Conservation (phyloP, 2,113 vertebrate genomes). For the Australoheros scitulus region DNA sequence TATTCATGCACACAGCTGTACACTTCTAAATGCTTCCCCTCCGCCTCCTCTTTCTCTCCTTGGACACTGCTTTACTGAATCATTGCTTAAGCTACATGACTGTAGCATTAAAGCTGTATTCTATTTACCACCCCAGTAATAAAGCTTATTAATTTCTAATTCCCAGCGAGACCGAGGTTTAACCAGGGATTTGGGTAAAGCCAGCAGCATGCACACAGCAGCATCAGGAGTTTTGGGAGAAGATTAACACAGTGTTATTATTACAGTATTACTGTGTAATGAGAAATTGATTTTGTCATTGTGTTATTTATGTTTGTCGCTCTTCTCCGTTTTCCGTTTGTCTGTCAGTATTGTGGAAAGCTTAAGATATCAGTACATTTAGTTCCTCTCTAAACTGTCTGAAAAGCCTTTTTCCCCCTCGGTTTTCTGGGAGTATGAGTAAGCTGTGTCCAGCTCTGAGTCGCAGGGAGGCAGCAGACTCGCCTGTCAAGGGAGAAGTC, state of each 20-base stretch:
- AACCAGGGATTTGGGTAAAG: constrained; percentile 49
- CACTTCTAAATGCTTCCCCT: background rate
- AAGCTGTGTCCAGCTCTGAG: background rate
- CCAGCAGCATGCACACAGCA: constrained; percentile 2
- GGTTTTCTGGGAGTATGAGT: background rate
- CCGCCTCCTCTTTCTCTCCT: background rate
- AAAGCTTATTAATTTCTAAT: constrained; percentile 44
- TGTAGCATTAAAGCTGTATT: constrained; percentile 24
- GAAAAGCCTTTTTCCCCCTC: background rate
- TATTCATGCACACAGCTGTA: background rate
- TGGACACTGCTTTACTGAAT: constrained; percentile 1
- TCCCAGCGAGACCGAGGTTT: constrained; percentile 23
- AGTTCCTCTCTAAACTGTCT: background rate
- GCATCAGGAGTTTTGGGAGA: constrained; percentile 9
- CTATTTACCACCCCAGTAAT: constrained; percentile 56
- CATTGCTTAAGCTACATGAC: background rate
- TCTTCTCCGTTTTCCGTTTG: background rate
- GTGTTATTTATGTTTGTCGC: constrained; percentile 1
- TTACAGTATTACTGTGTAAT: constrained; percentile 17
- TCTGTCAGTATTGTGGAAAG: background rate
- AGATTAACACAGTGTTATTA: constrained; percentile 21
- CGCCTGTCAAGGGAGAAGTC: background rate
- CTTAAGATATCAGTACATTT: background rate
- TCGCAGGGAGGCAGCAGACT: background rate
- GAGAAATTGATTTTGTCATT: constrained; percentile 36